Evolutionary conservation across 2,113 vertebrate genomes (phyloP), one percentile per base, ranked within the genome.

Genomic region (Catagonus wagneri): DNA sequence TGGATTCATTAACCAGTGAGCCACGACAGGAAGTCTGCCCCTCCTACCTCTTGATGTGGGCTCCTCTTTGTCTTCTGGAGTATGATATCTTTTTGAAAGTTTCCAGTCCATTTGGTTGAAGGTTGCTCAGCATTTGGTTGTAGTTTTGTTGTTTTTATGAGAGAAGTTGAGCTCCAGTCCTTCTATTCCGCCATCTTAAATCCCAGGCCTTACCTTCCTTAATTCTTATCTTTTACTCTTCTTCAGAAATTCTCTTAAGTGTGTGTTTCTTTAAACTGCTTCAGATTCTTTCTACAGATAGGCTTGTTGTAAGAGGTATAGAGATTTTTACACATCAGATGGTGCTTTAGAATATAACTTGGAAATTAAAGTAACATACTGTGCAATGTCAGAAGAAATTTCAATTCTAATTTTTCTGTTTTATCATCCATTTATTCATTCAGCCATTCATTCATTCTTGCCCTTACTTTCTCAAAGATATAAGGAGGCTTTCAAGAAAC

Each of bases 251-350:
- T 66, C n/a, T 79, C 36, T 80, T 74, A 89, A 36, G 75, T 29
- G 66, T 86, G 29, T 86, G 15, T 69, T 60, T 78, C 20, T 89
- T 79, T 72, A 65, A 90, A 25, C 9, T 66, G 25, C 60, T 92
- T 94, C 20, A 81, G 92, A 76, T 71, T 95, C 16, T 89, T 86
- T 34, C 27, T 75, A 50, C 56, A 92, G 39, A 39, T 32, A 92
- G 65, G 6, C 10, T 94, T 23, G 14, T 17, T 3, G 56, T 54
- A 68, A 44, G 27, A 12, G 5, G 0, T 27, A 25, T 50, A 78
- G n/a, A 50, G 20, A 44, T 81, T 93, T 92, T 75, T 56, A 39
- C 52, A 61, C 54, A 71, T 61, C 16, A 34, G 25, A 71, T 2
- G 66, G 3, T 71, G 4, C 36, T 95, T 92, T 69, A 76, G 58